A percentile compares a stretch with the other conserved stretches of the same genome.
phyloP scores from a whole-genome alignment of 2,797 vertebrate species.

The Chanos chanos region DNA sequence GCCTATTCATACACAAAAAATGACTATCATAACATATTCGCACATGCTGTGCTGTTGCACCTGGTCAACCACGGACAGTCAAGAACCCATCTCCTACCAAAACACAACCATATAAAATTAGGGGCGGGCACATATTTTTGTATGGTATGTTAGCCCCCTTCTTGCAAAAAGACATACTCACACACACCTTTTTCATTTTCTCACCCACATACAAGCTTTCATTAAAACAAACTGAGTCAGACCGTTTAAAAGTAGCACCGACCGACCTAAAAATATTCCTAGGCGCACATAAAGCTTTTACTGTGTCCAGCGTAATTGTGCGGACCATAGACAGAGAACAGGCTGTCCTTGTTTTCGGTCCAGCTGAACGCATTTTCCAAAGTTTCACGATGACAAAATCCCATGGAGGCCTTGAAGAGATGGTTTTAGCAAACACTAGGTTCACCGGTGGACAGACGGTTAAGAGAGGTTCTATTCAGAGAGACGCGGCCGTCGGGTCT shows the following conservation, averaged over 20 bases:
- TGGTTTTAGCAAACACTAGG: background rate
- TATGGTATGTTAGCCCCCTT: too few relatives aligned
- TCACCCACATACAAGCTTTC: too few relatives aligned
- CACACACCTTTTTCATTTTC: background rate
- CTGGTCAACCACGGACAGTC: too few relatives aligned
- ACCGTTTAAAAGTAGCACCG: constrained; percentile 9
- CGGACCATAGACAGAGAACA: background rate
- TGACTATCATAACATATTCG: too few relatives aligned
- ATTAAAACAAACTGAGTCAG: constrained; percentile 15
- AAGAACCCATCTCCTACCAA: too few relatives aligned
- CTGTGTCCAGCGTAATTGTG: constrained; percentile 6
- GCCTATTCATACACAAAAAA: too few relatives aligned
- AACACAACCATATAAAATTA: too few relatives aligned
- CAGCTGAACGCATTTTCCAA: constrained; percentile 24
- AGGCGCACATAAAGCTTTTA: constrained; percentile 10
- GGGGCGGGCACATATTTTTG: too few relatives aligned
- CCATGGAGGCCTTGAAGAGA: constrained; percentile 1
- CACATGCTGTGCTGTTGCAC: too few relatives aligned
- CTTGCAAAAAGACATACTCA: background rate
- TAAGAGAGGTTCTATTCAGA: constrained; percentile 11
- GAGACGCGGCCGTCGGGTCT: background rate
- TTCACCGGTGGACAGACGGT: constrained; percentile 9
- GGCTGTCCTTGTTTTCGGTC: constrained; percentile 7
- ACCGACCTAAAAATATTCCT: background rate
- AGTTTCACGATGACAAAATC: constrained; percentile 1